Evolutionary conservation across 2,888 invertebrate species (phyloP), one percentile per base, ranked within the genome.

Genomic region (Antitype chi): DNA sequence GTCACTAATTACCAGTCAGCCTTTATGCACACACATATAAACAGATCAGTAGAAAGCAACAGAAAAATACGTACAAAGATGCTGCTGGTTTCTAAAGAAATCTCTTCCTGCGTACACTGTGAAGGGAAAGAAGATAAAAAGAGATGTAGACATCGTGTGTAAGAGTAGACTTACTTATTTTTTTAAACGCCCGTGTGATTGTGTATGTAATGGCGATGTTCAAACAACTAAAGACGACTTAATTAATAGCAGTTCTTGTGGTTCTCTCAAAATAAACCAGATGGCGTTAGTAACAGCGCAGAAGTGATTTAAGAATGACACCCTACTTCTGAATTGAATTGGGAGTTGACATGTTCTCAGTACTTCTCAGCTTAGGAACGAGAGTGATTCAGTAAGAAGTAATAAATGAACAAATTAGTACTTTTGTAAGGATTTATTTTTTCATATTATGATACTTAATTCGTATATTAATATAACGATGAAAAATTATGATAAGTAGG

Each of bases 381-480:
- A 23, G 38, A 38, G 7, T 3, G 13, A 52, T 8, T 13, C 23
- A 28, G 5, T 32, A 57, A n/a, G 49, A 38, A 76, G 17, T 49
- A 25, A 49, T 17, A 0, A 60, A 64, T n/a, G 1, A 67, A 60
- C 13, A 28, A 38, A 55, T 43, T 6, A 11, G 49, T n/a, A 20
- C 11, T 53, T 62, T 60, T 78, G 6, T 20, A 57, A 32, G 8
- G n/a, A 25, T 64, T 79, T 79, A 32, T 80, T 73, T 32, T 53
- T 38, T n/a, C 17, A 52, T 32, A 49, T 17, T 0, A 43, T 43
- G n/a, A n/a, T n/a, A 68, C 20, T 15, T 64, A 9, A 2, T 53
- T 43, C 0, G 32, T 38, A 23, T 11, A 57, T 5, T 62, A 43
- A 23, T 62, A 49, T 63, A 17, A 49, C 49, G 20, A 9, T 38